Conservation (phyloP, 2,888 invertebrate species). For the Diplolepis rosae region DNA sequence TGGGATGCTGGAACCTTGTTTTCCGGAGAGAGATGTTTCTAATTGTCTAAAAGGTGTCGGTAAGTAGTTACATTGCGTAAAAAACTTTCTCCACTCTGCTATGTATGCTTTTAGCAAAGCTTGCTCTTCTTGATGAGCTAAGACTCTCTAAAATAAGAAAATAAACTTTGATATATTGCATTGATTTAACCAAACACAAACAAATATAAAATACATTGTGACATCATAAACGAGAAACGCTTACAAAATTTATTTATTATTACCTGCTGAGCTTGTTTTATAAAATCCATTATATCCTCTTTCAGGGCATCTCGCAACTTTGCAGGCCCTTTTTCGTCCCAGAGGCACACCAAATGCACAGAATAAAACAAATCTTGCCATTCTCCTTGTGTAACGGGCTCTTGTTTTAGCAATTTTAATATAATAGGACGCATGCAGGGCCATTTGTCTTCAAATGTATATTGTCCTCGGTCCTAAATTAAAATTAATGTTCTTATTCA, state of each 20-base stretch:
- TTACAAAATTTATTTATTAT: conserved; percentile 37
- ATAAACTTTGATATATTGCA: background rate
- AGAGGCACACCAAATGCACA: conserved; percentile 95
- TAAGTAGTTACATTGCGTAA: conserved; percentile 97
- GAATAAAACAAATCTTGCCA: conserved; percentile 99
- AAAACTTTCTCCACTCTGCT: conserved; percentile 98
- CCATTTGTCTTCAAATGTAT: conserved; percentile 97
- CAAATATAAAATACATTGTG: background rate
- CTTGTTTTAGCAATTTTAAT: conserved; percentile 93
- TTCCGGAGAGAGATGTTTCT: conserved; percentile 88
- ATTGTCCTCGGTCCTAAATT: conserved; percentile 83
- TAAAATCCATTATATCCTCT: conserved; percentile 95
- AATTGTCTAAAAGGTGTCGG: conserved; percentile 96
- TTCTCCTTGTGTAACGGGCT: conserved; percentile 93
- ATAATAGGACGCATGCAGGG: conserved; percentile 95
- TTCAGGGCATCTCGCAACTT: conserved; percentile 92
- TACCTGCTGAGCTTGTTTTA: conserved; percentile 91
- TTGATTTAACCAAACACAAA: background rate
- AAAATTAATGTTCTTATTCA: background rate
- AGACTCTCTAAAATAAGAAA: conserved; percentile 78
- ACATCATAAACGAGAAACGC: background rate
- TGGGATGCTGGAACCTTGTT: conserved; percentile 72
- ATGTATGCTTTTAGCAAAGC: conserved; percentile 97
- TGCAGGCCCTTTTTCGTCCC: conserved; percentile 96
- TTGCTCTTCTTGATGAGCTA: conserved; percentile 95